A percentile compares a stretch with the other conserved stretches of the same genome.
These are phyloP conservation scores for Syngnathus rostellatus DNA, from an alignment of 2,797 vertebrate species.

Conservation along the genomic window DNA sequence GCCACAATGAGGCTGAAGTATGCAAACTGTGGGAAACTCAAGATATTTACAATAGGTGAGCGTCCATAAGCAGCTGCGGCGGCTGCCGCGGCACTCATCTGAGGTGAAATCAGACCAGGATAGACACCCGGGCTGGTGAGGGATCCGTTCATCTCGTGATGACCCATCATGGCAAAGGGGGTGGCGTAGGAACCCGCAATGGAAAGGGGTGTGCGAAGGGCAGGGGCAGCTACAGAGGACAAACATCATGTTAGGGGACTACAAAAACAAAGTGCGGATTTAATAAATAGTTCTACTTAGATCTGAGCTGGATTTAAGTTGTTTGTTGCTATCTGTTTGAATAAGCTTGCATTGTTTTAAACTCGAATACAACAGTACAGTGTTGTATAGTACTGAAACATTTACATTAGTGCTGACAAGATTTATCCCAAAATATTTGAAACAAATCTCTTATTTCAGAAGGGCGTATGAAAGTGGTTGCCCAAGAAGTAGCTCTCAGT, in stretches of 20 bases:
- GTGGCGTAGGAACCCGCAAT: constrained; percentile 79
- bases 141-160: constrained; percentile 92
- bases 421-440: too few species aligned
- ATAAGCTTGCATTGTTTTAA: too few species aligned
- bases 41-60: constrained; percentile 78
- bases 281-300: too few species aligned
- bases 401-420: too few species aligned
- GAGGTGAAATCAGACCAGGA: constrained; percentile 83
- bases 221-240: constrained; percentile 65
- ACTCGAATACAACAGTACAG: too few species aligned
- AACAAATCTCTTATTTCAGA: too few species aligned
- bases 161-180: constrained; percentile 94
- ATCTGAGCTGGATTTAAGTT: too few species aligned
- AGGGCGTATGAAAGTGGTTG: too few species aligned
- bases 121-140: constrained; percentile 85
- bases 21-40: neutral
- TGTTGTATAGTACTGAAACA: too few species aligned
- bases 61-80: constrained; percentile 85
- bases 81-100: constrained; percentile 85
- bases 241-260: neutral
- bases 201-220: constrained; percentile 85
- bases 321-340: too few species aligned
- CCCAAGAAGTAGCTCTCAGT: too few species aligned
- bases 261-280: neutral
- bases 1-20: neutral